Percentiles rank a stretch among this genome's conserved stretches.
phyloP scores from a whole-genome alignment of 2,113 vertebrate species.

The Oreotrochilus melanogaster region DNA sequence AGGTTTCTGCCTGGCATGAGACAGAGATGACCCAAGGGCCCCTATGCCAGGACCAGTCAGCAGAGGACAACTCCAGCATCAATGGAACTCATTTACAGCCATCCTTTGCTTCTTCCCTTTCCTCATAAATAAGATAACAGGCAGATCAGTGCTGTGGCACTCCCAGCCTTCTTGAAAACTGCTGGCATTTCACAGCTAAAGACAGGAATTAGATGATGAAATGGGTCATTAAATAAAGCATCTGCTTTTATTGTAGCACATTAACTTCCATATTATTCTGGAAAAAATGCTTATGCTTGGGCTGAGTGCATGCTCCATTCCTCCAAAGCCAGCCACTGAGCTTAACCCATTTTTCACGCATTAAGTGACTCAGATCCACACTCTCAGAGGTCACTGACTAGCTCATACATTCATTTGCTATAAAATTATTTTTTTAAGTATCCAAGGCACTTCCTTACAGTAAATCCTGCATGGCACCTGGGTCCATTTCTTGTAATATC shows the following conservation, averaged over 20 bases:
- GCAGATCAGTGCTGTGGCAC: not conserved
- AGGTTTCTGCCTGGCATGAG: not conserved
- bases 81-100: not conserved
- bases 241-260: constrained; percentile 65
- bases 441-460: not conserved
- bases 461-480: not conserved
- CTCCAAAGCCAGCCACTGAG: constrained; percentile 6
- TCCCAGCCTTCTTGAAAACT: not conserved
- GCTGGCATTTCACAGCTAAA: constrained; percentile 20
- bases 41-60: not conserved
- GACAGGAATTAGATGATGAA: constrained; percentile 24
- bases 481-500: not conserved
- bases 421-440: not conserved
- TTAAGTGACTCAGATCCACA: not conserved
- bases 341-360: constrained; percentile 1
- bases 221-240: constrained; percentile 58
- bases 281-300: constrained; percentile 23
- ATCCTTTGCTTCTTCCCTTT: not conserved
- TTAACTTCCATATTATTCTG: constrained; percentile 51
- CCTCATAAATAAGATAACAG: not conserved
- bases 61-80: not conserved
- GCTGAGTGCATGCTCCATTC: not conserved
- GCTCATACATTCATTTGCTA: constrained; percentile 28
- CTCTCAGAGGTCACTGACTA: constrained; percentile 13
- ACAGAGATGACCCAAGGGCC: not conserved